Conservation (phyloP, 2,797 vertebrate species). For the Pseudochirops cupreus region DNA sequence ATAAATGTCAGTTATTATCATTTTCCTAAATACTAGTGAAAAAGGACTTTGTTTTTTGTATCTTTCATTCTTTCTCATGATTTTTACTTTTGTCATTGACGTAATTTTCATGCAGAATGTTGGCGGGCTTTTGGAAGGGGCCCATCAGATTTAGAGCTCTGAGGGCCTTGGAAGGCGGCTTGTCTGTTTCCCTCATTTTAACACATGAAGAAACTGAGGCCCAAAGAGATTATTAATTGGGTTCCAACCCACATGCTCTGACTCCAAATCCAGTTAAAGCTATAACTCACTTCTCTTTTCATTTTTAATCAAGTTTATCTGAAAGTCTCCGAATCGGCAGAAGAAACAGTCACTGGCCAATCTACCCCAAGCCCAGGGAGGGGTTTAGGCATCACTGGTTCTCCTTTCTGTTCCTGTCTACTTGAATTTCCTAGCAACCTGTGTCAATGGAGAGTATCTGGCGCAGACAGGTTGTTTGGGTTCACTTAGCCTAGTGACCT, state of each 20-base stretch:
- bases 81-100: neutral
- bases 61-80: neutral
- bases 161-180: neutral
- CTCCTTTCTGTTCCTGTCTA: conserved; percentile 36
- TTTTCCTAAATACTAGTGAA: neutral
- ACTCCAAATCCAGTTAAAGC: neutral
- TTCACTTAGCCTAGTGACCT: neutral
- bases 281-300: conserved; percentile 24
- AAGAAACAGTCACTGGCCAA: neutral
- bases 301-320: conserved; percentile 20
- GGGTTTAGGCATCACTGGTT: neutral
- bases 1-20: neutral
- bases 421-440: conserved; percentile 30
- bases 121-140: neutral
- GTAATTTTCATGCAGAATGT: neutral
- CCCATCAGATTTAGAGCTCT: neutral
- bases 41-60: neutral
- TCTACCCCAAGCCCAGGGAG: neutral
- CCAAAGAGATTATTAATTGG: neutral
- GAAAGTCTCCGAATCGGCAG: conserved; percentile 1
- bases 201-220: neutral
- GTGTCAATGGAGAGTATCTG: conserved; percentile 31
- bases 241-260: neutral
- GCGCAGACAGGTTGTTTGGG: neutral
- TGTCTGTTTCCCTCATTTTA: neutral